Percentiles rank a stretch among this genome's conserved stretches.
These are phyloP conservation scores for Myocastor coypus DNA, from an alignment of 2,113 vertebrate genomes.

Conservation along the genomic window DNA sequence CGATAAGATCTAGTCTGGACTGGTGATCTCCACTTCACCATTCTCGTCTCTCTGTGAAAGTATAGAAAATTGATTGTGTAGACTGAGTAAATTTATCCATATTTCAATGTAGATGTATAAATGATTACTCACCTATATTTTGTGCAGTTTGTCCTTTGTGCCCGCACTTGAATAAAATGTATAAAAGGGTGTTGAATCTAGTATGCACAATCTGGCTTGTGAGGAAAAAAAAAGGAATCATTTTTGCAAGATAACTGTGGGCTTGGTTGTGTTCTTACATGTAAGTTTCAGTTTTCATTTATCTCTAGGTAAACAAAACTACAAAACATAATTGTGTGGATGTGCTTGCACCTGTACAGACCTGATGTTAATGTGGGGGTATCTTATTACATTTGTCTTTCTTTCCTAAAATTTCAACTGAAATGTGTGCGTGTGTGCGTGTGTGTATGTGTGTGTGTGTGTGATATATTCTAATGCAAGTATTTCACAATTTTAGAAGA, in stretches of 20 bases:
- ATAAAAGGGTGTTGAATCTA: background rate
- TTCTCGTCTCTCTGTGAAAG: background rate
- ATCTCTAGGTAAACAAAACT: constrained; percentile 9
- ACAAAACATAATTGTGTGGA: background rate
- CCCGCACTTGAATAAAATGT: constrained; percentile 42
- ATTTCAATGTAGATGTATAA: background rate
- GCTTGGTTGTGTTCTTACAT: background rate
- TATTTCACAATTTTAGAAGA: background rate
- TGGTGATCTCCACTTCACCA: background rate
- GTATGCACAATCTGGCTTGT: background rate
- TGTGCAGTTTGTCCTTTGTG: background rate
- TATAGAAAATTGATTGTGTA: constrained; percentile 1
- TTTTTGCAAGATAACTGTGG: background rate
- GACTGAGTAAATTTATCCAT: constrained; percentile 36
- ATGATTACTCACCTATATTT: background rate
- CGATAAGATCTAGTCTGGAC: background rate
- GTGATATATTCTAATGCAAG: background rate
- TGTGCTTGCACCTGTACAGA: background rate
- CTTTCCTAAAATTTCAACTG: background rate
- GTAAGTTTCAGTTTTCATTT: background rate
- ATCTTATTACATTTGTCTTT: background rate
- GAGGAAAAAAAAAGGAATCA: background rate
- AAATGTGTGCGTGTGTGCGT: background rate
- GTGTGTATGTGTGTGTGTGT: too few species aligned
- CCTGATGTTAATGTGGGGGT: background rate